phyloP scores from a whole-genome alignment of 2,888 invertebrate genomes.

The Ctena decussata region DNA sequence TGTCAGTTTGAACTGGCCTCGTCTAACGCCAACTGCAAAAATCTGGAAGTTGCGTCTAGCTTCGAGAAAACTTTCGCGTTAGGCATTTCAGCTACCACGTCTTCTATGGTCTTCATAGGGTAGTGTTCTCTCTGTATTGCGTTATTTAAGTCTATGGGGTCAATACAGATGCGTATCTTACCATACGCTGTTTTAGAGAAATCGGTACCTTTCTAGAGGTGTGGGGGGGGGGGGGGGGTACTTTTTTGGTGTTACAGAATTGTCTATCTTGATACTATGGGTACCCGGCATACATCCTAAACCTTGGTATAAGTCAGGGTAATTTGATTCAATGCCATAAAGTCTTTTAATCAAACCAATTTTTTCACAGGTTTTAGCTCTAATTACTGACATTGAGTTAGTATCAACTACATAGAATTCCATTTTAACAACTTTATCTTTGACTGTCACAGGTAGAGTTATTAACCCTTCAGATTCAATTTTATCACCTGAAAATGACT shows the following conservation, averaged over 20 bases:
- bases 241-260: conserved; percentile 51
- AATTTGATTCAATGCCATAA: conserved; percentile 25
- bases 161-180: conserved; percentile 35
- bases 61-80: conserved; percentile 38
- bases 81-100: conserved; percentile 44
- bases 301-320: conserved; percentile 40
- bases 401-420: conserved; percentile 45
- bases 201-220: conserved; percentile 63
- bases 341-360: conserved; percentile 42
- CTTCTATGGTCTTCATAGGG: conserved; percentile 51
- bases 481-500: conserved; percentile 51
- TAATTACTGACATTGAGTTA: conserved; percentile 35
- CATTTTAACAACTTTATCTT: conserved; percentile 9
- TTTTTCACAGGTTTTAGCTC: conserved; percentile 39
- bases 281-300: conserved; percentile 51
- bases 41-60: conserved; percentile 43
- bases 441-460: conserved; percentile 13
- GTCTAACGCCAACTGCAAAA: conserved; percentile 34
- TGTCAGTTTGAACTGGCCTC: conserved; percentile 32
- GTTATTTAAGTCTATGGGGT: conserved; percentile 49
- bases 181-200: conserved; percentile 45
- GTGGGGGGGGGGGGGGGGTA: conserved; percentile 49
- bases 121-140: conserved; percentile 50
- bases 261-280: conserved; percentile 37
- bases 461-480: conserved; percentile 27